These are phyloP conservation scores for Molossus alvarezi DNA, from an alignment of 2,797 vertebrate species.

Conservation along the genomic window DNA sequence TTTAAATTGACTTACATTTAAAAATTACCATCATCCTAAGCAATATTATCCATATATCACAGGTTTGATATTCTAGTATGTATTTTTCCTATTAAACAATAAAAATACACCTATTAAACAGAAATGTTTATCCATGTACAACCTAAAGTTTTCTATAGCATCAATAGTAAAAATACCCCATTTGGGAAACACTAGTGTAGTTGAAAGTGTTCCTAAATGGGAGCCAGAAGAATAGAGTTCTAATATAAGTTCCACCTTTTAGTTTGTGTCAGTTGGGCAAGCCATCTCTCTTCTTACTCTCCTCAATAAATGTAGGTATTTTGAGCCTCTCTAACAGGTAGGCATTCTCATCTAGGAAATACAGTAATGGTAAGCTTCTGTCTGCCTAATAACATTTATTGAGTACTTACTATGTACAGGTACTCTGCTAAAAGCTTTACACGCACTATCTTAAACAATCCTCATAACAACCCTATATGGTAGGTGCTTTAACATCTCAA, in stretches of 20 bases:
- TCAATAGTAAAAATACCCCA: constrained; percentile 47
- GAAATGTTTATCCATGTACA: constrained; percentile 30
- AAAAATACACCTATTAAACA: constrained; percentile 23
- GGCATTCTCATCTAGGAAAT: constrained; percentile 38
- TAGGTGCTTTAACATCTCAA: constrained; percentile 65
- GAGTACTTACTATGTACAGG: constrained; percentile 27
- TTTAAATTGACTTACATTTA: constrained; percentile 42
- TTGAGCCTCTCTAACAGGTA: constrained; percentile 10
- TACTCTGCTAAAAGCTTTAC: constrained; percentile 58
- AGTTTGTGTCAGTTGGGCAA: constrained; percentile 15
- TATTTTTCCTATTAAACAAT: constrained; percentile 16
- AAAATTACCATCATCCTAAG: constrained; percentile 24
- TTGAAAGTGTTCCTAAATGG: constrained; percentile 44
- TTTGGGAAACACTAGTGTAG: constrained; percentile 16
- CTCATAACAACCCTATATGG: constrained; percentile 12
- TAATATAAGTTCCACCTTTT: constrained; percentile 7
- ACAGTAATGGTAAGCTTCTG: constrained; percentile 22
- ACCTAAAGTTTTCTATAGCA: constrained; percentile 40
- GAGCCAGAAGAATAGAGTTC: background rate
- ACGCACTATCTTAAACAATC: constrained; percentile 15
- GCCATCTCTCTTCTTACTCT: constrained; percentile 41
- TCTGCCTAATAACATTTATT: constrained; percentile 42
- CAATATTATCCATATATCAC: background rate
- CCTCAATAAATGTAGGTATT: background rate
- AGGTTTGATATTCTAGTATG: constrained; percentile 33